Base-by-base conservation (phyloP, 1,140 invertebrate genomes). In the Elysia chlorotica region DNA sequence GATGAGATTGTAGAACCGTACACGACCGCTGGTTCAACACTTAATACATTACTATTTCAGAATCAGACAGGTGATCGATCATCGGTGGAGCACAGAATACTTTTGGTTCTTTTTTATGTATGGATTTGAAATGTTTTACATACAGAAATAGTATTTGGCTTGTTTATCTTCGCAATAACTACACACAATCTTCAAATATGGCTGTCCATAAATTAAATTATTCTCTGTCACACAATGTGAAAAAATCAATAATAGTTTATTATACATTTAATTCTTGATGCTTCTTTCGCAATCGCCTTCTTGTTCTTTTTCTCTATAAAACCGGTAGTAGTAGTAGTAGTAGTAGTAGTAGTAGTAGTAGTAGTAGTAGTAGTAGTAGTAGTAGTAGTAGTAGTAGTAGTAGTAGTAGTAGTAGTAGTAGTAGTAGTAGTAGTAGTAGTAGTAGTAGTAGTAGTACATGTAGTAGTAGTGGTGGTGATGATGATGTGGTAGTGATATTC, bases 341-440 rank as follows among this genome's bases (percentile, higher is more conserved):
- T 59, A 59, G 14, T 59, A 59, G 14, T 59, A 59, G 14, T 59
- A 59, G 14, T 59, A 59, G 14, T 59, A 59, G 25, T 59, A 59
- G 56, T 59, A 59, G 56, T 25, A 59, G 25, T 59, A 25, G 56
- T 59, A 59, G 56, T 59, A 59, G 56, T 59, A 25, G 56, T 59
- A 59, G 25, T 59, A 59, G 56, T 59, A 25, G 56, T 59, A 59
- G 25, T 25, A 59, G 56, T 59, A 25, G 56, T 59, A 59, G 56
- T 59, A 25, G 56, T 59, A 25, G 56, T 59, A 59, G 56, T 59
- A 59, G 56, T 59, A 59, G 56, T 59, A 59, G 56, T 59, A 59
- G 56, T 59, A 59, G 56, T 59, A 59, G 25, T 59, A 59, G 56
- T 59, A 59, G 56, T 25, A 59, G 56, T 59, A 25, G 56, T 59